Evolutionary conservation across 2,113 vertebrate genomes (phyloP).

Genomic region (Calyptommatus sinebrachiatus): DNA sequence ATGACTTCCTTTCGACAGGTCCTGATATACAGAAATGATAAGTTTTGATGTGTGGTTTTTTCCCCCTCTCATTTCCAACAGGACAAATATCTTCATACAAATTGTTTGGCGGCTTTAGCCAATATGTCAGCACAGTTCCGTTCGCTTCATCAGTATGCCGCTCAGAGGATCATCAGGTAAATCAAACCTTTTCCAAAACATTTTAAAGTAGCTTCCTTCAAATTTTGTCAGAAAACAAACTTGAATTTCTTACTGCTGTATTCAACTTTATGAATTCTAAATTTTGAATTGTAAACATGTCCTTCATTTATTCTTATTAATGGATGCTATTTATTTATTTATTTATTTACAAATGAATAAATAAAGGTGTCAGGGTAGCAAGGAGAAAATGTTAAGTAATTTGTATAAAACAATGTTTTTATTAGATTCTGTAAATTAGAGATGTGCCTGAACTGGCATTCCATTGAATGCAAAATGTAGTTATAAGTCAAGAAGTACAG

Average conservation of each 20-base stretch:
- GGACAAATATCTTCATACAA: slow-evolving; percentile 99
- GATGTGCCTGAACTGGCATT: no score
- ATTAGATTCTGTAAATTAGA: neutral
- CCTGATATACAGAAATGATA: rapidly evolving
- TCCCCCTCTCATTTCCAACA: slow-evolving; percentile 62
- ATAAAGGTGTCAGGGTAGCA: no score
- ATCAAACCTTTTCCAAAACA: slow-evolving; percentile 11
- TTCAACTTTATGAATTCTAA: neutral
- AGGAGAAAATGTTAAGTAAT: neutral
- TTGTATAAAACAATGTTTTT: neutral
- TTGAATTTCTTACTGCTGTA: neutral
- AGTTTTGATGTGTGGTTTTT: slow-evolving; percentile 26
- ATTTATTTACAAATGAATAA: no score
- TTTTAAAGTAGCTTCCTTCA: slow-evolving; percentile 4
- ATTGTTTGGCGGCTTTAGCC: slow-evolving; percentile 94
- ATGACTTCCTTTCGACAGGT: slow-evolving; percentile 4
- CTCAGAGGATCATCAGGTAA: slow-evolving; percentile 98
- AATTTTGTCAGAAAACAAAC: neutral
- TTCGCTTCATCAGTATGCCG: slow-evolving; percentile 94
- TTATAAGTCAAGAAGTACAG: no score
- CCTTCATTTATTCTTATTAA: neutral
- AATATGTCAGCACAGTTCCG: slow-evolving; percentile 99
- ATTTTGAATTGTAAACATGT: neutral
- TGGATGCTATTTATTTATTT: neutral
- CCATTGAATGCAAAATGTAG: no score